A percentile compares a stretch with the other conserved stretches of the same genome.
Evolutionary conservation across 1,140 invertebrate genomes (phyloP).

Genomic region (Sarcophaga bullata): DNA sequence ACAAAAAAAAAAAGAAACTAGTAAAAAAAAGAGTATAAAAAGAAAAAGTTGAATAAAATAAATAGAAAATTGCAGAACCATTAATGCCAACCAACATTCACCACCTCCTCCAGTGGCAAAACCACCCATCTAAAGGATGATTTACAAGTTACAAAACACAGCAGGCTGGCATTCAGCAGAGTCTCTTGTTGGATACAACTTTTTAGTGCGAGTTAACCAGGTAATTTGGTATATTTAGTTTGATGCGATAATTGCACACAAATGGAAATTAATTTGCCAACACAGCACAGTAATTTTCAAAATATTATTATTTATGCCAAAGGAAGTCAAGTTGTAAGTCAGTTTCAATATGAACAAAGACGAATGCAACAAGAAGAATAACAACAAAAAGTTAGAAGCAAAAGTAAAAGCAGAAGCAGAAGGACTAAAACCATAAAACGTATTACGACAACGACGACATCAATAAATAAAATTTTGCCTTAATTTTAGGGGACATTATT

Average conservation of each 20-base stretch:
- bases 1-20: background rate
- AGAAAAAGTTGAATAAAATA: background rate
- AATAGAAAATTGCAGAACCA: background rate
- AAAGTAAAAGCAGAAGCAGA: too few species aligned
- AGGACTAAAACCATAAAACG: background rate
- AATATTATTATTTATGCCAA: conserved; percentile 38
- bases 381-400: too few species aligned
- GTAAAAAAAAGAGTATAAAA: background rate
- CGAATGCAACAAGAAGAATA: too few species aligned
- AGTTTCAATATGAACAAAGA: conserved; percentile 17
- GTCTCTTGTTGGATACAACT: conserved; percentile 13
- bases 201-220: conserved; percentile 40
- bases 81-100: background rate
- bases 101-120: background rate
- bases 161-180: background rate
- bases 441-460: conserved; percentile 10
- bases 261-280: conserved; percentile 39
- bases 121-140: background rate
- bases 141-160: background rate
- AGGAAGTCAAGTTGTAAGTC: conserved; percentile 16
- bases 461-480: conserved; percentile 22
- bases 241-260: conserved; percentile 41
- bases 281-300: conserved; percentile 37
- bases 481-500: background rate
- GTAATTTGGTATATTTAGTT: conserved; percentile 35